Percentiles rank a stretch among this genome's conserved stretches.
Conservation (phyloP, 92 coral and sea anemone species). For the Plumapathes pennacea region DNA sequence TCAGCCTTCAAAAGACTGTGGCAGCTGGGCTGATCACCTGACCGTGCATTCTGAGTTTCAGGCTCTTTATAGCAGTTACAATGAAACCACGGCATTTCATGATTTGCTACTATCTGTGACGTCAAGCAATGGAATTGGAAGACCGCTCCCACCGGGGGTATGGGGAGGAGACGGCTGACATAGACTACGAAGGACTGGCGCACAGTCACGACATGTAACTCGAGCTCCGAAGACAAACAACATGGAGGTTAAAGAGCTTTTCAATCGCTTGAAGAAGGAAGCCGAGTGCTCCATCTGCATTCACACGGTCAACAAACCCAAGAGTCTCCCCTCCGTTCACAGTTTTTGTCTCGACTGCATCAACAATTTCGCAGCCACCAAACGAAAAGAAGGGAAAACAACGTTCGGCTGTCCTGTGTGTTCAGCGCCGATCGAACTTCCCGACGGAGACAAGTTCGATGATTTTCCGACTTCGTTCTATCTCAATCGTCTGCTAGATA, state of each 20-base stretch:
- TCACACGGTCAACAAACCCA: constrained; percentile 8
- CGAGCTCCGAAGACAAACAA: too few species aligned
- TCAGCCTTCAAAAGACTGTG: too few species aligned
- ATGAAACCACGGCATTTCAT: too few species aligned
- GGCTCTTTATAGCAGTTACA: too few species aligned
- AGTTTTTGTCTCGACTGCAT: constrained; percentile 6
- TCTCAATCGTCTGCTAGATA: constrained; percentile 22
- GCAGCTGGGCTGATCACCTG: too few species aligned
- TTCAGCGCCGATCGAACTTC: not conserved
- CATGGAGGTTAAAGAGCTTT: constrained; percentile 12
- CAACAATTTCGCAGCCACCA: constrained; percentile 4
- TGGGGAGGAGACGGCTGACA: too few species aligned
- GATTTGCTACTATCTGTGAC: too few species aligned
- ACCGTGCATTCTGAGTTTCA: too few species aligned
- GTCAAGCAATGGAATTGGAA: too few species aligned
- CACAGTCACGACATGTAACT: too few species aligned
- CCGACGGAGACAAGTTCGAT: constrained; percentile 7
- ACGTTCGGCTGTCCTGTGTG: constrained; percentile 12
- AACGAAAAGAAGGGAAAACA: constrained; percentile 6
- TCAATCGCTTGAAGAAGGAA: constrained; percentile 4
- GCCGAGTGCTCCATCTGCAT: constrained; percentile 16
- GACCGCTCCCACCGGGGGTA: too few species aligned
- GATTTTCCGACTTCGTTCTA: constrained; percentile 7
- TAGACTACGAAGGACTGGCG: too few species aligned
- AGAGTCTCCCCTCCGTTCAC: constrained; percentile 10